Base-by-base conservation (phyloP, 2,888 invertebrate genomes). In the Caenorhabditis sp. region DNA sequence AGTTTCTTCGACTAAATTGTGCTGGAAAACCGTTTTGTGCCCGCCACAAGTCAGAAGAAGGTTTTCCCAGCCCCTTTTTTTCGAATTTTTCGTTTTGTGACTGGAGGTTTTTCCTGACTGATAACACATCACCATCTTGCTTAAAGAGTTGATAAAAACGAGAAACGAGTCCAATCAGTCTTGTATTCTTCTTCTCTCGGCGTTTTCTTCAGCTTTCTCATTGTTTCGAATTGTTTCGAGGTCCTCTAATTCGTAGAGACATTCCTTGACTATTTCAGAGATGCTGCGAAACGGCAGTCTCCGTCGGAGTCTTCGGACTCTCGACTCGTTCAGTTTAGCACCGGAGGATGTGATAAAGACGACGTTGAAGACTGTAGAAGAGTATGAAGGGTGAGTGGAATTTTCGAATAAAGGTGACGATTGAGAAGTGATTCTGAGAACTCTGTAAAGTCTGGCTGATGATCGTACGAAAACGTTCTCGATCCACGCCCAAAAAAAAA, bases 251-350 rank as follows among this genome's bases (percentile, higher is more conserved):
- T 51, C 28, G 4, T 16, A 16, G 22, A 44, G 14, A 44, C 14
- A 47, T 4, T 19, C 19, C 2, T n/a, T 47, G 19, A 8, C n/a
- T n/a, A 58, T 77, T 77, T 19, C 69, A 77, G 69, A 49, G 47
- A 82, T 82, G 82, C 77, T 63, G 63, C 77, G 82, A 24, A 82
- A 82, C 64, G 66, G 73, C 68, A 68, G 47, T 35, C 24, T 74
- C 47, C 58, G 82, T 38, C 68, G 63, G 69, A 82, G 82, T 82
- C 73, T 82, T 22, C 82, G 83, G 66, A 83, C 83, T 44, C 66
- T 83, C 24, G 80, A 83, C 54, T 83, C 83, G 6, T 75, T 80
- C 35, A 83, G 83, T 83, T 72, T 83, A 47, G 79, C 83, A 24
- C 83, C 83, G 0, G 83, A 80, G 56, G 83, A 83, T 19, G 66